phyloP scores from a whole-genome alignment of 2,888 invertebrate genomes.

The Drosophila mimetica region DNA sequence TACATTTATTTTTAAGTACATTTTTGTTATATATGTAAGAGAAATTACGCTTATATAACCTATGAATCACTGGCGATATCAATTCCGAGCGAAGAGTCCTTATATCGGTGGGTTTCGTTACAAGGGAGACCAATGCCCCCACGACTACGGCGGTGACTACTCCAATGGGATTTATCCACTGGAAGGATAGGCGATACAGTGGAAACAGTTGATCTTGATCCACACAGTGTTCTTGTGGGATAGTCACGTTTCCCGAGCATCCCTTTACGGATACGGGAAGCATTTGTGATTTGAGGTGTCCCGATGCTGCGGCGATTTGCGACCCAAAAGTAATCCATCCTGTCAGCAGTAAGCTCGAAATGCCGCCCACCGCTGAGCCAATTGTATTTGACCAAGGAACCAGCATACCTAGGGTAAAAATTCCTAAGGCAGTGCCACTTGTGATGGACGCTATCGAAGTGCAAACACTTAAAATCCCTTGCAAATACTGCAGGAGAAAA shows the following conservation, averaged over 20 bases:
- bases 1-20: neutral
- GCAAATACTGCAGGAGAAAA: conserved; percentile 89
- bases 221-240: conserved; percentile 48
- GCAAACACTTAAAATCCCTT: conserved; percentile 91
- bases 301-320: conserved; percentile 87
- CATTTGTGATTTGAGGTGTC: conserved; percentile 86
- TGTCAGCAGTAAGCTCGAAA: conserved; percentile 87
- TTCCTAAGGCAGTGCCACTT: conserved; percentile 91
- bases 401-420: conserved; percentile 93
- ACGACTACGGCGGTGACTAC: conserved; percentile 88
- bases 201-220: conserved; percentile 87
- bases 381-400: conserved; percentile 91
- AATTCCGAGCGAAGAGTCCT: conserved; percentile 86
- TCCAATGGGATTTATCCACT: conserved; percentile 92
- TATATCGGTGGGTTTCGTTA: conserved; percentile 86
- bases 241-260: conserved; percentile 77
- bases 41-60: conserved; percentile 69
- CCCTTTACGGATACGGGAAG: conserved; percentile 85
- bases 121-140: conserved; percentile 88
- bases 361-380: conserved; percentile 87
- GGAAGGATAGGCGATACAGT: conserved; percentile 91
- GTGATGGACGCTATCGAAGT: conserved; percentile 92
- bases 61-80: conserved; percentile 87
- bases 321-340: conserved; percentile 88
- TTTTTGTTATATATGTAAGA: neutral